phyloP scores from a whole-genome alignment of 2,888 invertebrate genomes.

The Loripinus fragilis region DNA sequence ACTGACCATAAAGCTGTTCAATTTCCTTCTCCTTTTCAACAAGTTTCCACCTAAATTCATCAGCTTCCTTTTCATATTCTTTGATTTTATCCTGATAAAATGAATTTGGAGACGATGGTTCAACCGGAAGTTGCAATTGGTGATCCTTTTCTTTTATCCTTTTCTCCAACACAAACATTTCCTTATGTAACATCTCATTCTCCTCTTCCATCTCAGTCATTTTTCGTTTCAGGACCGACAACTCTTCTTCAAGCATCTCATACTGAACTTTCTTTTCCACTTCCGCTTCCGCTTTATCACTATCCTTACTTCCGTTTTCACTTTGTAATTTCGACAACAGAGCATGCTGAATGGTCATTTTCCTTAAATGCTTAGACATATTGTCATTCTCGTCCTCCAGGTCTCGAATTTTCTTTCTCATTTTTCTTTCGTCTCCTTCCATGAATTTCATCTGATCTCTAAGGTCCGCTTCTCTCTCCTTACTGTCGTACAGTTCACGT shows the following conservation, averaged over 20 bases:
- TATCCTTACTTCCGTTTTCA: slow-evolving; percentile 76
- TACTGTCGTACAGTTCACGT: slow-evolving; percentile 94
- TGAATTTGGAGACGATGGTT: slow-evolving; percentile 68
- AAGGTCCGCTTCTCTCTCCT: slow-evolving; percentile 96
- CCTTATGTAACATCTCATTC: slow-evolving; percentile 85
- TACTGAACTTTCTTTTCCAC: slow-evolving; percentile 90
- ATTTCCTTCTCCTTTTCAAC: slow-evolving; percentile 91
- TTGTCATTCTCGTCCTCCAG: slow-evolving; percentile 99
- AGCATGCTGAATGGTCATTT: slow-evolving; percentile 88
- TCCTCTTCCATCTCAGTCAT: slow-evolving; percentile 93
- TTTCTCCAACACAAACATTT: slow-evolving; percentile 69
- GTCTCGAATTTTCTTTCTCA: slow-evolving; percentile 93
- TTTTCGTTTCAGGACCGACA: slow-evolving; percentile 91
- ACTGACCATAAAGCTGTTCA: slow-evolving; percentile 87
- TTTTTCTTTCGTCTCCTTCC: slow-evolving; percentile 93
- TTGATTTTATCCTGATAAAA: slow-evolving; percentile 87
- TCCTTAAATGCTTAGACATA: slow-evolving; percentile 96
- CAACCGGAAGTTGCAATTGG: slow-evolving; percentile 48
- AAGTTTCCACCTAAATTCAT: slow-evolving; percentile 89
- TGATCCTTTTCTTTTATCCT: slow-evolving; percentile 67
- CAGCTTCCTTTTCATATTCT: slow-evolving; percentile 87
- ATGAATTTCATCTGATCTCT: slow-evolving; percentile 96
- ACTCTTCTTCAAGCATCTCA: slow-evolving; percentile 95
- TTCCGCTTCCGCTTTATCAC: slow-evolving; percentile 86
- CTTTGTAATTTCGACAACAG: slow-evolving; percentile 83